A percentile compares a stretch with the other conserved stretches of the same genome.
phyloP scores from a whole-genome alignment of 2,113 vertebrate species.

The Cygnus buccinator region DNA sequence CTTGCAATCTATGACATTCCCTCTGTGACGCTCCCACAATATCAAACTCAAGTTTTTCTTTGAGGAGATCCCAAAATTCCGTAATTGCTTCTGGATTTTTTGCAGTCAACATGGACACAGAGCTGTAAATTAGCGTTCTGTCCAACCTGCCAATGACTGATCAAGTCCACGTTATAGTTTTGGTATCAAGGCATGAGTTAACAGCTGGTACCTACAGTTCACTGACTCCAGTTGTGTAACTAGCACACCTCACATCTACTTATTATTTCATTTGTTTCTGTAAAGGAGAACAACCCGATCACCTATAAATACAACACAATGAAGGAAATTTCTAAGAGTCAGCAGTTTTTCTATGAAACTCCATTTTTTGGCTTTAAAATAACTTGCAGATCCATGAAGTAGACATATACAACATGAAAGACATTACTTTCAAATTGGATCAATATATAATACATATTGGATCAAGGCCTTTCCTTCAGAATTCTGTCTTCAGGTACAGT shows the following conservation, averaged over 20 bases:
- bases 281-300: neutral
- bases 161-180: neutral
- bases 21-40: neutral
- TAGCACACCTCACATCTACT: neutral
- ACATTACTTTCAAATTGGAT: neutral
- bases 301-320: neutral
- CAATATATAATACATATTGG: neutral
- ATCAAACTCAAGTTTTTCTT: neutral
- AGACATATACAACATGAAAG: neutral
- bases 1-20: neutral
- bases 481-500: neutral
- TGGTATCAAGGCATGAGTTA: neutral
- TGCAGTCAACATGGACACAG: too few relatives aligned
- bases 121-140: neutral
- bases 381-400: neutral
- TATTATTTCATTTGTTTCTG: neutral
- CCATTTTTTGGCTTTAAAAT: neutral
- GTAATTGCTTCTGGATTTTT: neutral
- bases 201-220: neutral
- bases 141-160: neutral
- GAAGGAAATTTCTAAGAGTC: neutral
- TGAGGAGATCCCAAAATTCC: neutral
- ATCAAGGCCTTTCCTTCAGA: neutral
- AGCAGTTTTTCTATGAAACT: neutral
- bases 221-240: neutral